Base-by-base conservation (phyloP, 2,888 invertebrate species). In the Drosophila formosana region DNA sequence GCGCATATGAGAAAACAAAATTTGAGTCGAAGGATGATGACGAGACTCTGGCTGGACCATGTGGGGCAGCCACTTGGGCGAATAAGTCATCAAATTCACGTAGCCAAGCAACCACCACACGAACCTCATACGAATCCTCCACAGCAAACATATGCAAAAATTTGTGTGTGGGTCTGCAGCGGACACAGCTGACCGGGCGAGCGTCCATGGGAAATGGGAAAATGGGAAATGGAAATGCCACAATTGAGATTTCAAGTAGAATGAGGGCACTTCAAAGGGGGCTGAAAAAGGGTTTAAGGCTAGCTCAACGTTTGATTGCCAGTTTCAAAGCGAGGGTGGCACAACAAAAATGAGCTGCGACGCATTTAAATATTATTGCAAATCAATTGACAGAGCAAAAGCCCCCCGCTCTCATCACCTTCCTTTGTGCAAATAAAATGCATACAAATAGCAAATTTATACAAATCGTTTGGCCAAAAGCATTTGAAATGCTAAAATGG, bases 291-390 rank as follows among this genome's bases (percentile, higher is more conserved):
- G 79, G 80, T 75, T 79, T 56, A 55, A 55, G 62, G 43, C 23
- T 13, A 62, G 51, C 32, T 41, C n/a, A 69, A 66, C 53, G 64
- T 68, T 72, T 88, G 88, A 80, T 82, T 78, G 82, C 80, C 76
- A 75, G 80, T 72, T 39, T 78, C 52, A 63, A 63, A 80, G 80
- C 63, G 83, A 82, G 88, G 88, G 85, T 78, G 80, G 88, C 75
- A 34, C 37, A 57, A 67, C 50, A 68, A 46, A 71, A 83, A 80
- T 89, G 69, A 87, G 84, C 88, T 78, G 64, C 30, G 45, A 68
- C 57, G 79, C 76, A 89, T 88, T 89, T 88, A 89, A 88, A 90
- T 90, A 89, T 89, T 89, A 89, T 89, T 90, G 87, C 90, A 88
- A 89, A 89, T 89, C 89, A 89, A 89, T 89, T 89, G 89, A 79